phyloP scores from a whole-genome alignment of 2,113 vertebrate species.

The Urocitellus parryii region DNA sequence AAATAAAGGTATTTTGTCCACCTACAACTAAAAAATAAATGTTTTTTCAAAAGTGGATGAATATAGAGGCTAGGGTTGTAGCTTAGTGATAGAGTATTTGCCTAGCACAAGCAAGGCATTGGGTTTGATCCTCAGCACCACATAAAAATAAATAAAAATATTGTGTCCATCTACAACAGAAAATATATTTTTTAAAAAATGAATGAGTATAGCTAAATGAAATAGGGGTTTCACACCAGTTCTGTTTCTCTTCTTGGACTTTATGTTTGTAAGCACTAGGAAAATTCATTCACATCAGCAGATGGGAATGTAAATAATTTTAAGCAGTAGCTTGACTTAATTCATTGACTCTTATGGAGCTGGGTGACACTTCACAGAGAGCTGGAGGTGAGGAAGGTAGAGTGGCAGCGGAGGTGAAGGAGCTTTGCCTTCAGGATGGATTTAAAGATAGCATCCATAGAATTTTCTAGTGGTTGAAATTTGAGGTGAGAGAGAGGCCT shows the following conservation, averaged over 20 bases:
- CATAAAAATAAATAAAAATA: too few species aligned
- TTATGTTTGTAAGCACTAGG: not conserved
- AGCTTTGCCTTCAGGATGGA: not conserved
- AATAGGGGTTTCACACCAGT: not conserved
- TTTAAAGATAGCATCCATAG: not conserved
- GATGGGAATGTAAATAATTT: not conserved
- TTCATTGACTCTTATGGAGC: not conserved
- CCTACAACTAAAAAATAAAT: too few species aligned
- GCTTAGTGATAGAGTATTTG: too few species aligned
- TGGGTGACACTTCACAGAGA: not conserved
- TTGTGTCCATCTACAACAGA: too few species aligned
- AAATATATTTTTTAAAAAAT: not conserved
- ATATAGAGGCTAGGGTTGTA: not conserved
- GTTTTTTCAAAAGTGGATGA: not conserved
- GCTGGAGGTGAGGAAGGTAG: not conserved
- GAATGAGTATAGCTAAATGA: not conserved
- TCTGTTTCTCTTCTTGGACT: not conserved
- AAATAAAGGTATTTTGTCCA: too few species aligned
- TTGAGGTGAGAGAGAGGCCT: not conserved
- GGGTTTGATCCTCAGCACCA: too few species aligned
- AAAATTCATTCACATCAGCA: not conserved
- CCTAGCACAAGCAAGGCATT: too few species aligned
- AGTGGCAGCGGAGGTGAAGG: not conserved
- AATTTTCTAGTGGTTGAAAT: constrained; percentile 1
- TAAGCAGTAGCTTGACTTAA: not conserved